phyloP scores from a whole-genome alignment of 2,113 vertebrate species.

The Sciurus niger region DNA sequence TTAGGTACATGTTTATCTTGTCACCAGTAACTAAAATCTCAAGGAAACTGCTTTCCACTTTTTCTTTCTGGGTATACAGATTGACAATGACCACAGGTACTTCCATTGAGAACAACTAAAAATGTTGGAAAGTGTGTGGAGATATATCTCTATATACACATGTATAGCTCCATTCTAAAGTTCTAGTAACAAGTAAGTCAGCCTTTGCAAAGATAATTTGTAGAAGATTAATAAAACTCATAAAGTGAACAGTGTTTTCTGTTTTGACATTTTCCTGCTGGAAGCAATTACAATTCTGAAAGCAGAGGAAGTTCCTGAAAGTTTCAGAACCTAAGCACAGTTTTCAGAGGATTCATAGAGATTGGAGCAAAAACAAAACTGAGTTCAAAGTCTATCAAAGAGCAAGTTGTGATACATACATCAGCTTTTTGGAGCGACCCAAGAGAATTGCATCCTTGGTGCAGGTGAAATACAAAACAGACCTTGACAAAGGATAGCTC shows the following conservation, averaged over 20 bases:
- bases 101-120: neutral
- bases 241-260: neutral
- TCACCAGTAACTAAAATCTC: neutral
- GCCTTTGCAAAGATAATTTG: neutral
- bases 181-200: neutral
- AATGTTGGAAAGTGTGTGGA: no score
- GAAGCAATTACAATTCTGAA: neutral
- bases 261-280: neutral
- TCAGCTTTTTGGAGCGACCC: neutral
- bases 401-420: neutral
- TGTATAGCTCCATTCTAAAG: neutral
- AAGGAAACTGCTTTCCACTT: rapidly evolving
- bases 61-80: neutral
- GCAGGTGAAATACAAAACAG: neutral
- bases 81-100: neutral
- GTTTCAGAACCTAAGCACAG: neutral
- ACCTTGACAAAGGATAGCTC: neutral
- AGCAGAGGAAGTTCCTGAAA: neutral
- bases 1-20: neutral
- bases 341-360: neutral
- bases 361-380: neutral
- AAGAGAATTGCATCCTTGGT: neutral
- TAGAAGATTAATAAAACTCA: neutral
- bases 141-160: neutral
- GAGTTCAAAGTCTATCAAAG: neutral